Base-by-base conservation (phyloP, 2,888 invertebrate genomes). In the Eupithecia tripunctaria region DNA sequence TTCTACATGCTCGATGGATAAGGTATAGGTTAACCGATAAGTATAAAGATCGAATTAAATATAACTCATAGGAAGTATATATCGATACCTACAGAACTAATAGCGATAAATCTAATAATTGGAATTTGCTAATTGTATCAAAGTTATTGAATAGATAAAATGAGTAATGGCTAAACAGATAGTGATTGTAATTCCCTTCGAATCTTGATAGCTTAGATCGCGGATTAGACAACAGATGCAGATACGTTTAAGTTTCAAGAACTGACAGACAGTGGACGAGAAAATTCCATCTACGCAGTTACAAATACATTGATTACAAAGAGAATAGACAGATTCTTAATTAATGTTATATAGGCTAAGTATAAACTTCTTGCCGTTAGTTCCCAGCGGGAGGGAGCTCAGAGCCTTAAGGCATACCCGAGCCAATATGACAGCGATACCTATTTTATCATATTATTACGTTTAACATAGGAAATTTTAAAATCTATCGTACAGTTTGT, bases 61-160 rank as follows among this genome's bases (percentile, higher is more conserved):
- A 32, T 10, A 12, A 21, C 47, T 2, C n/a, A 7, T 51, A 32
- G 18, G 12, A 21, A 51, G 21, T 41, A 51, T 32, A 27, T 67
- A n/a, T n/a, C n/a, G n/a, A n/a, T n/a, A n/a, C n/a, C n/a, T n/a
- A n/a, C 21, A 67, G 43, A 72, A 72, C 59, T 47, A 59, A 68
- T 65, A 59, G 27, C 68, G 63, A 70, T 73, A 67, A 73, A 70
- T 73, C 73, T 29, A 36, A 67, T 36, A 51, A 70, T 73, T 70
- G 69, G 70, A 75, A 70, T 72, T 68, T 43, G 65, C 64, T 75
- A 75, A 75, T 74, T 72, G 71, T 72, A 67, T 70, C 59, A 43
- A 59, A 67, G 73, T 70, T 70, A 73, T 73, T 66, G 60, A 70
- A 67, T 63, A 43, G 67, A 73, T 73, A 73, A 73, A 36, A 63